These are phyloP conservation scores for Tyria jacobaeae DNA, from an alignment of 2,888 invertebrate genomes.

Conservation along the genomic window DNA sequence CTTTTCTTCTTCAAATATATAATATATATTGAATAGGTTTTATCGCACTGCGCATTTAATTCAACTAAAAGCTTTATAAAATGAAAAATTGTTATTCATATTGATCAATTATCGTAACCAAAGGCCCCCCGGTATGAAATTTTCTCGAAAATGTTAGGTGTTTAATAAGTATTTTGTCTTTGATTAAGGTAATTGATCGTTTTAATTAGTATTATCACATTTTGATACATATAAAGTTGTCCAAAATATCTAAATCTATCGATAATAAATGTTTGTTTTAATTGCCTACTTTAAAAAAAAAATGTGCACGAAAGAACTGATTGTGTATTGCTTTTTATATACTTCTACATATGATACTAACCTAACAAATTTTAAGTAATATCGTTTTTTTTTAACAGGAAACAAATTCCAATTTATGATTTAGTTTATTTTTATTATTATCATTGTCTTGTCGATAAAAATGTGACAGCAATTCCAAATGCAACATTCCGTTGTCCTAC, in stretches of 20 bases:
- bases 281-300: constrained; percentile 33
- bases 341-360: constrained; percentile 49
- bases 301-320: constrained; percentile 58
- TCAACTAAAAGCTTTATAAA: constrained; percentile 4
- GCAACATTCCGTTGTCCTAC: constrained; percentile 47
- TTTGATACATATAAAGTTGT: constrained; percentile 36
- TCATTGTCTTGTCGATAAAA: constrained; percentile 1
- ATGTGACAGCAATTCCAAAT: constrained; percentile 27
- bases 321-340: constrained; percentile 56
- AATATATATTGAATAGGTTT: not conserved
- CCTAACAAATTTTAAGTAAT: constrained; percentile 41
- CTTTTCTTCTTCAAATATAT: too few relatives aligned
- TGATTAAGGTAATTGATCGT: constrained; percentile 17
- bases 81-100: constrained; percentile 22
- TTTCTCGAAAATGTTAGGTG: not conserved
- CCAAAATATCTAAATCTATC: constrained; percentile 35
- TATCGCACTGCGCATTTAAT: constrained; percentile 14
- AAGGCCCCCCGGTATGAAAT: constrained; percentile 3
- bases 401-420: constrained; percentile 26
- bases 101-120: constrained; percentile 21
- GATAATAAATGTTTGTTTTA: constrained; percentile 32
- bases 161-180: constrained; percentile 7
- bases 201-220: constrained; percentile 33
- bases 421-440: not conserved
- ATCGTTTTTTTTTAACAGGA: constrained; percentile 22